These are phyloP conservation scores for Columba janthina DNA, from an alignment of 2,113 vertebrate species.

Conservation along the genomic window DNA sequence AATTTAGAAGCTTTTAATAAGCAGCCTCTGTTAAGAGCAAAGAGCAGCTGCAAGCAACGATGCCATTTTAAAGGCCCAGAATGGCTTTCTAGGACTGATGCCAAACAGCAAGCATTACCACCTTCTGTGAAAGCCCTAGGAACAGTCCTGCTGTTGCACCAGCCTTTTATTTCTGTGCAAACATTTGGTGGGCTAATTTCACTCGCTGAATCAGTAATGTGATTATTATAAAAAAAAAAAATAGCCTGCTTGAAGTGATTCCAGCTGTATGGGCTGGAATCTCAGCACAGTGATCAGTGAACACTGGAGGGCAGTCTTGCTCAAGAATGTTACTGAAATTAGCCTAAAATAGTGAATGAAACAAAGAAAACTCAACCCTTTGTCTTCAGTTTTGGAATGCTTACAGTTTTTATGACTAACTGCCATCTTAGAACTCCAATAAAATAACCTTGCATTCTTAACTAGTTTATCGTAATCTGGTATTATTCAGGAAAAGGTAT, in stretches of 20 bases:
- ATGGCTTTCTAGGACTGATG: constrained; percentile 62
- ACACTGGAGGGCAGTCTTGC: constrained; percentile 75
- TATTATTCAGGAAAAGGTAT: background rate
- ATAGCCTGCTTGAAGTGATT: background rate
- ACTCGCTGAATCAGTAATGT: constrained; percentile 26
- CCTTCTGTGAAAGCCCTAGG: constrained; percentile 49
- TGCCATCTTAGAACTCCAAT: background rate
- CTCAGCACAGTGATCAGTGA: background rate
- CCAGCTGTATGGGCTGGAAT: background rate
- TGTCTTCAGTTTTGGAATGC: constrained; percentile 18
- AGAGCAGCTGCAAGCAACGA: constrained; percentile 59
- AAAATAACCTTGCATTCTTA: background rate
- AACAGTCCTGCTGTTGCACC: constrained; percentile 27
- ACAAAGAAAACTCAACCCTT: constrained; percentile 62
- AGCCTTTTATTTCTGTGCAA: constrained; percentile 56
- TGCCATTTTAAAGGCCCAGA: constrained; percentile 61
- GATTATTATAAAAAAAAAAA: background rate
- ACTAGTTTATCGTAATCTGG: background rate
- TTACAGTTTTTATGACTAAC: background rate
- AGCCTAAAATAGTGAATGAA: background rate
- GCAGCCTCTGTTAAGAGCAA: constrained; percentile 38
- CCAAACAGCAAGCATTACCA: constrained; percentile 54
- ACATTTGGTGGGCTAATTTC: constrained; percentile 48
- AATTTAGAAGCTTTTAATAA: constrained; percentile 70
- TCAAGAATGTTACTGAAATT: background rate